Evolutionary conservation across 2,888 invertebrate species (phyloP).

Genomic region (Adelognathus sp.): DNA sequence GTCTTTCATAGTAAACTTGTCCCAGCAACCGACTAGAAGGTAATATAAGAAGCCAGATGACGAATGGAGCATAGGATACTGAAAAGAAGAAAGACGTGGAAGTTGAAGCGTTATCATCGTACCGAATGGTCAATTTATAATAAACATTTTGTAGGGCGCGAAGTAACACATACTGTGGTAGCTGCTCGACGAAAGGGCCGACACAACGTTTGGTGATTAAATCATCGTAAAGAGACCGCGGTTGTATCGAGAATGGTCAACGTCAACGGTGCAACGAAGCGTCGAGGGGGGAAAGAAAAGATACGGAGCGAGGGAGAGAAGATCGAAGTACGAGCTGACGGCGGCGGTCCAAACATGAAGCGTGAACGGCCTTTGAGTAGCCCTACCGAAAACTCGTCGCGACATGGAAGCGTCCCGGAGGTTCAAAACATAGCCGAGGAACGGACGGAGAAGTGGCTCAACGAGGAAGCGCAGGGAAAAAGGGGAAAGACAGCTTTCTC

Average conservation of each 20-base stretch:
- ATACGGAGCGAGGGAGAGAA: not conserved
- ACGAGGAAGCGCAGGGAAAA: not conserved
- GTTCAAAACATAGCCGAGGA: not conserved
- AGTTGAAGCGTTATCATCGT: too few species aligned
- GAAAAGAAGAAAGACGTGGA: too few species aligned
- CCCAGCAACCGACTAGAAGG: too few species aligned
- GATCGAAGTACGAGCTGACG: not conserved
- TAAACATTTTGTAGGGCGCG: too few species aligned
- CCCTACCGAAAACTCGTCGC: constrained; percentile 26
- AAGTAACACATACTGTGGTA: too few species aligned
- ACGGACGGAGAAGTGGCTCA: not conserved
- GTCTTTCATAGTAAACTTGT: too few species aligned
- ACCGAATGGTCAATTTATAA: too few species aligned
- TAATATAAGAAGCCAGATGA: too few species aligned
- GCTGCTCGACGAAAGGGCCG: too few species aligned
- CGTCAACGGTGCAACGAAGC: constrained; percentile 33
- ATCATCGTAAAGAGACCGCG: constrained; percentile 24
- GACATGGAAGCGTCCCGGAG: constrained; percentile 1
- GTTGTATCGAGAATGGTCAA: constrained; percentile 30
- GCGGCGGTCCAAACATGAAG: constrained; percentile 2
- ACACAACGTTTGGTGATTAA: constrained; percentile 24
- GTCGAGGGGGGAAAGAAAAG: constrained; percentile 7
- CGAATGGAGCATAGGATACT: too few species aligned
- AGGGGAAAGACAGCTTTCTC: not conserved
- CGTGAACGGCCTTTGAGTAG: not conserved